Conservation (phyloP, 2,113 vertebrate genomes). For the Hylia prasina region DNA sequence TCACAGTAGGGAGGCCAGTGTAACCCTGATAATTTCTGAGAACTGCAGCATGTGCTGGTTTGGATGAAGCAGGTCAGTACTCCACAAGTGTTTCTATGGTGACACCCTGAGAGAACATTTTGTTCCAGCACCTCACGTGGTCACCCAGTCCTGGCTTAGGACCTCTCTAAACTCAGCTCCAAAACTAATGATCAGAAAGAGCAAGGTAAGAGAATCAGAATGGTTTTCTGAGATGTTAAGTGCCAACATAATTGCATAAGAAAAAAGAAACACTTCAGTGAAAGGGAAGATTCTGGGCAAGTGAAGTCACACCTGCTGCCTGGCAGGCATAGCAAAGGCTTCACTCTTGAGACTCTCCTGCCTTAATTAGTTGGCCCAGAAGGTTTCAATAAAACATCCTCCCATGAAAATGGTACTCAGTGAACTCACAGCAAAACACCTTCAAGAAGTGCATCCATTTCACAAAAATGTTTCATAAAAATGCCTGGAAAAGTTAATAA, state of each 20-base stretch:
- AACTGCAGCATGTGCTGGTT: neutral
- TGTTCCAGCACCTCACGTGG: neutral
- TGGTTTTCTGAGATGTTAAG: neutral
- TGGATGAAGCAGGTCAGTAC: neutral
- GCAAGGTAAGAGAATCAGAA: neutral
- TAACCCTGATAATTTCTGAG: neutral
- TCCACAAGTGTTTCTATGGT: conserved; percentile 6
- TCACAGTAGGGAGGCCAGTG: neutral
- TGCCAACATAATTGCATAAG: neutral
- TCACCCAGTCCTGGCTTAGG: neutral
- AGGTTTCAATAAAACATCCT: neutral
- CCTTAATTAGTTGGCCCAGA: neutral
- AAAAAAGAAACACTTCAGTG: neutral
- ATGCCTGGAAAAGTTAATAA: neutral
- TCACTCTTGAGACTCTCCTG: neutral
- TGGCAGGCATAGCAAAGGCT: neutral
- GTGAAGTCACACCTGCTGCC: neutral
- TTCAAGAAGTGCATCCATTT: neutral
- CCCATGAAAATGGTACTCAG: neutral
- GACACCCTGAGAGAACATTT: neutral
- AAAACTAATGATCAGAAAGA: neutral
- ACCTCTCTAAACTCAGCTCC: neutral
- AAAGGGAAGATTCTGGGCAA: neutral
- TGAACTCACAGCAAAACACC: neutral
- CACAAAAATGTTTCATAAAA: neutral